A percentile compares a stretch with the other conserved stretches of the same genome.
Conservation (phyloP, 2,888 invertebrate species). For the Xylocampa areola region DNA sequence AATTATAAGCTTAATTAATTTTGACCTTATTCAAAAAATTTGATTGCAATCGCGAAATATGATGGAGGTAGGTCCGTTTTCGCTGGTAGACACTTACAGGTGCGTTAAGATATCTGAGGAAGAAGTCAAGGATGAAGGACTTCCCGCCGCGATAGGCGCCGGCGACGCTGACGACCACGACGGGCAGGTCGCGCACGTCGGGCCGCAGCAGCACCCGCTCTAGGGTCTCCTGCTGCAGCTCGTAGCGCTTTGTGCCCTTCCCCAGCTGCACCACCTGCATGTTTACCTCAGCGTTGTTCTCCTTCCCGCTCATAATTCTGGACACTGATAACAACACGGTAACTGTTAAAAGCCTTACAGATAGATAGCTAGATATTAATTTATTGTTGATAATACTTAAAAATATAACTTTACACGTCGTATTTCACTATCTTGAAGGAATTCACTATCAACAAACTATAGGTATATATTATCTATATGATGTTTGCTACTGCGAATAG, state of each 20-base stretch:
- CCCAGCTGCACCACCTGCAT: constrained; percentile 60
- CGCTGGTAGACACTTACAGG: constrained; percentile 55
- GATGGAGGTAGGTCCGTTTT: too few species aligned
- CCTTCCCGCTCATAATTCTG: constrained; percentile 26
- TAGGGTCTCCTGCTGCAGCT: constrained; percentile 56
- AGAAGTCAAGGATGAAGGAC: constrained; percentile 71
- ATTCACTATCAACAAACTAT: too few species aligned
- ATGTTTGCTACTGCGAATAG: too few species aligned
- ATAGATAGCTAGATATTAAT: too few species aligned
- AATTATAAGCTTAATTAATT: too few species aligned
- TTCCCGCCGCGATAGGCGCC: constrained; percentile 71
- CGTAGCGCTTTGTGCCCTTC: constrained; percentile 42
- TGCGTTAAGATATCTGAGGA: constrained; percentile 66
- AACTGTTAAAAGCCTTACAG: too few species aligned
- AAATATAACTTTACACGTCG: too few species aligned
- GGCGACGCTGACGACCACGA: constrained; percentile 67
- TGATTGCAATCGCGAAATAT: too few species aligned
- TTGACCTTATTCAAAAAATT: too few species aligned
- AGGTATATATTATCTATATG: too few species aligned
- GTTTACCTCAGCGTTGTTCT: constrained; percentile 13
- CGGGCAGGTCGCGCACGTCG: constrained; percentile 60
- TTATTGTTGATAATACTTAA: too few species aligned
- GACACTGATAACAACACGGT: constrained; percentile 2
- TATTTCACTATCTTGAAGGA: too few species aligned
- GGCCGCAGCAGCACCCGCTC: constrained; percentile 47